Conservation (phyloP, 2,888 invertebrate species). For the Mimumesa dahlbomi region DNA sequence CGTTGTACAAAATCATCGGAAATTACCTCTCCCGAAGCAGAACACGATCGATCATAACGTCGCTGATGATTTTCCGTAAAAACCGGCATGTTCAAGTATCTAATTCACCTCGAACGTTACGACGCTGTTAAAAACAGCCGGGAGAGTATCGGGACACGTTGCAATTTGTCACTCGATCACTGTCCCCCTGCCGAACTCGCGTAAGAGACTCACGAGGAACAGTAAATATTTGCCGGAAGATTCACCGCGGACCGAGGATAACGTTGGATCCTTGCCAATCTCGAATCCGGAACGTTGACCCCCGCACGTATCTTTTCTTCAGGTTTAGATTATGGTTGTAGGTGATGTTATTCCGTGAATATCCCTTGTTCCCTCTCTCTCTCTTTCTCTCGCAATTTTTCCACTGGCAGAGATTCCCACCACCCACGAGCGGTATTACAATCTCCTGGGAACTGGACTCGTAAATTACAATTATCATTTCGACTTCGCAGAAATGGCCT, state of each 20-base stretch:
- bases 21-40: too few relatives aligned
- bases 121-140: background rate
- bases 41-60: too few relatives aligned
- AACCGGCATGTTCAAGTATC: too few relatives aligned
- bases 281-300: constrained; percentile 69
- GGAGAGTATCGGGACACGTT: constrained; percentile 3
- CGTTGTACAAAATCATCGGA: too few relatives aligned
- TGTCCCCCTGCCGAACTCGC: constrained; percentile 5
- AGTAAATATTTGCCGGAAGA: constrained; percentile 70
- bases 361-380: background rate
- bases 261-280: constrained; percentile 71
- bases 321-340: constrained; percentile 13
- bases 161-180: constrained; percentile 29
- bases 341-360: background rate
- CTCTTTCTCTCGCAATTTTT: background rate
- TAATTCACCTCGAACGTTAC: too few relatives aligned
- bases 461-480: too few relatives aligned
- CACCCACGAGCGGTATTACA: too few relatives aligned
- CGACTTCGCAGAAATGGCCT: too few relatives aligned
- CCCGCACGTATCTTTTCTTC: constrained; percentile 21
- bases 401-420: too few relatives aligned
- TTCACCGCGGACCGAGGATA: constrained; percentile 55
- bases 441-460: too few relatives aligned
- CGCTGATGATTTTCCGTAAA: too few relatives aligned
- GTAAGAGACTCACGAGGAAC: constrained; percentile 60